A percentile compares a stretch with the other conserved stretches of the same genome.
Conservation (phyloP, 2,888 invertebrate species). For the Melipona beecheii region DNA sequence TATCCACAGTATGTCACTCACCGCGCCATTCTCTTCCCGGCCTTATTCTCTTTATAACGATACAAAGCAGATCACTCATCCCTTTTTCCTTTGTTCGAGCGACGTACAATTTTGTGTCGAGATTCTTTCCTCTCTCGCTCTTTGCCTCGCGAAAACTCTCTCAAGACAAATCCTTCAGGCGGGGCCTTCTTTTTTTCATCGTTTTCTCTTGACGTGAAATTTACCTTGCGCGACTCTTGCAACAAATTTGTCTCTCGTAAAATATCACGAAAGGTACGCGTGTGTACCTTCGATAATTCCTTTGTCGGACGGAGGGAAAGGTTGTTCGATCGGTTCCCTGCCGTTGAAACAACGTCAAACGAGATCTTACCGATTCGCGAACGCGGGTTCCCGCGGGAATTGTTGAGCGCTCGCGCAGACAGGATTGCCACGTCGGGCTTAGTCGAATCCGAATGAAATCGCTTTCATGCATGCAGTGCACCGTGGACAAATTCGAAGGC, state of each 20-base stretch:
- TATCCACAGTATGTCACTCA: constrained; percentile 66
- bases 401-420: constrained; percentile 20
- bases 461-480: constrained; percentile 12
- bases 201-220: neutral
- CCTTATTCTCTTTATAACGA: constrained; percentile 66
- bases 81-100: constrained; percentile 55
- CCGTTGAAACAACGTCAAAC: constrained; percentile 23
- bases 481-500: neutral
- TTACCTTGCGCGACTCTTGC: neutral
- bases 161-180: constrained; percentile 32
- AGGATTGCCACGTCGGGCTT: constrained; percentile 20
- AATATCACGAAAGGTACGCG: constrained; percentile 28
- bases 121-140: constrained; percentile 34
- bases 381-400: constrained; percentile 44
- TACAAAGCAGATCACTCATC: constrained; percentile 61
- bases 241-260: neutral
- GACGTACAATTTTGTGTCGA: constrained; percentile 51
- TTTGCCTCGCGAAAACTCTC: constrained; percentile 29
- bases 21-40: constrained; percentile 30
- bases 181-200: neutral
- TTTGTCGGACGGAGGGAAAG: neutral
- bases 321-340: neutral
- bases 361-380: constrained; percentile 42
- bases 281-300: constrained; percentile 33
- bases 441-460: constrained; percentile 43